Percentiles rank a stretch among this genome's conserved stretches.
Evolutionary conservation across 2,888 invertebrate species (phyloP).

Genomic region (Chrysina gloriosa): DNA sequence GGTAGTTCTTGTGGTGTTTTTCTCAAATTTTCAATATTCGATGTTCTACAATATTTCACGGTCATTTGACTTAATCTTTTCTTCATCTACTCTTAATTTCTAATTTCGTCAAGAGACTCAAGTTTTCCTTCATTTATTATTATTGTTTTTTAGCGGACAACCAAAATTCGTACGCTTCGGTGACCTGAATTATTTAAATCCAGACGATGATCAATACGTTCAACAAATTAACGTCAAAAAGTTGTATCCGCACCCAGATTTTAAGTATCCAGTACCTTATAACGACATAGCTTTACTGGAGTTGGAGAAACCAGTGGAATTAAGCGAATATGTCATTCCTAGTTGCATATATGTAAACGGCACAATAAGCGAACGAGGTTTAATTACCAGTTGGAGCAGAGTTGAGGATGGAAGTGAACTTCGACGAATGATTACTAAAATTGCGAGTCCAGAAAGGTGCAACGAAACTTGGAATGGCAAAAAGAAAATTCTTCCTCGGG

Average conservation of each 20-base stretch:
- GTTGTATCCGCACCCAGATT: slow-evolving; percentile 62
- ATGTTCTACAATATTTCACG: no score
- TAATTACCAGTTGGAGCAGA: slow-evolving; percentile 66
- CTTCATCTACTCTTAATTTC: no score
- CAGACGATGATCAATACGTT: slow-evolving; percentile 50
- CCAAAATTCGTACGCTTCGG: slow-evolving; percentile 59
- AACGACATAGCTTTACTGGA: slow-evolving; percentile 67
- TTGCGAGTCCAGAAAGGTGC: slow-evolving; percentile 63
- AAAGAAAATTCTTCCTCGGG: slow-evolving; percentile 18
- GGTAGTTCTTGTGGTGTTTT: no score
- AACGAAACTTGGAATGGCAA: slow-evolving; percentile 44
- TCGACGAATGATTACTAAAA: slow-evolving; percentile 61
- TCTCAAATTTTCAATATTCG: no score
- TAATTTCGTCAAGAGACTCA: no score
- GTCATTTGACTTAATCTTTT: no score
- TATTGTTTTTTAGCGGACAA: slow-evolving; percentile 15
- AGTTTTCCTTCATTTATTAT: slow-evolving; percentile 7
- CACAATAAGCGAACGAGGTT: slow-evolving; percentile 50
- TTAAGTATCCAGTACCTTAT: slow-evolving; percentile 61
- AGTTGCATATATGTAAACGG: slow-evolving; percentile 61
- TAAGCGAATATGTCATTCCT: slow-evolving; percentile 62
- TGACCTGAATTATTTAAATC: slow-evolving; percentile 61
- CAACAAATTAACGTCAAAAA: slow-evolving; percentile 57
- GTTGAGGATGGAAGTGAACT: slow-evolving; percentile 45
- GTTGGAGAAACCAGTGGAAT: slow-evolving; percentile 59